Evolutionary conservation across 2,113 vertebrate genomes (phyloP).

Genomic region (Sardina pilchardus): DNA sequence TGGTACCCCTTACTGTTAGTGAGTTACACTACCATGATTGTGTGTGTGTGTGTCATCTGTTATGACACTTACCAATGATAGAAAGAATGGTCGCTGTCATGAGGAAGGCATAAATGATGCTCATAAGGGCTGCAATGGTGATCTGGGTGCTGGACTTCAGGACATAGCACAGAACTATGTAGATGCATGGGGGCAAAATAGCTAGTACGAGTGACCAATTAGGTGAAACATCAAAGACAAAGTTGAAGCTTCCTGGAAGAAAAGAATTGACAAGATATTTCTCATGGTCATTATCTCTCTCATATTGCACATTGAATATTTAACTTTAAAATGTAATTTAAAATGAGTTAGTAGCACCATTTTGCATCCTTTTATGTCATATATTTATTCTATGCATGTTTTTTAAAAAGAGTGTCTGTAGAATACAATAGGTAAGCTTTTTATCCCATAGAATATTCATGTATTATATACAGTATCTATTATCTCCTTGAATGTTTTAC

Average conservation of each 20-base stretch:
- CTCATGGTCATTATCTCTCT: too few species aligned
- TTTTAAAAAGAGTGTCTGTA: too few species aligned
- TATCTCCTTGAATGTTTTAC: too few species aligned
- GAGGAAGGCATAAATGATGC: constrained; percentile 66
- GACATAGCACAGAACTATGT: constrained; percentile 60
- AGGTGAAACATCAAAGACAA: neutral
- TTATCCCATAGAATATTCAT: too few species aligned
- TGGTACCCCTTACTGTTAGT: neutral
- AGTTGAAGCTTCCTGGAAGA: constrained; percentile 56
- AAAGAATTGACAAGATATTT: neutral
- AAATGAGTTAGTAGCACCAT: too few species aligned
- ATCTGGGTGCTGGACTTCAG: constrained; percentile 66
- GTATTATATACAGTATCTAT: too few species aligned
- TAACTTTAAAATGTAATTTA: too few species aligned
- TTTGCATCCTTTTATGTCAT: too few species aligned
- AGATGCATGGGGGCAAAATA: constrained; percentile 61
- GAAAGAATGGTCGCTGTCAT: constrained; percentile 63
- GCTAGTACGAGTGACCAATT: constrained; percentile 44
- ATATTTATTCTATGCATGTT: too few species aligned
- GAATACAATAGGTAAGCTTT: too few species aligned
- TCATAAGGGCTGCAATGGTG: constrained; percentile 60
- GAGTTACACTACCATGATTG: neutral
- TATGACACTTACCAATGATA: constrained; percentile 58
- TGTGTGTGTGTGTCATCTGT: neutral
- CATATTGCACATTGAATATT: too few species aligned